phyloP scores from a whole-genome alignment of 2,797 vertebrate genomes.

The Anguilla megastoma region DNA sequence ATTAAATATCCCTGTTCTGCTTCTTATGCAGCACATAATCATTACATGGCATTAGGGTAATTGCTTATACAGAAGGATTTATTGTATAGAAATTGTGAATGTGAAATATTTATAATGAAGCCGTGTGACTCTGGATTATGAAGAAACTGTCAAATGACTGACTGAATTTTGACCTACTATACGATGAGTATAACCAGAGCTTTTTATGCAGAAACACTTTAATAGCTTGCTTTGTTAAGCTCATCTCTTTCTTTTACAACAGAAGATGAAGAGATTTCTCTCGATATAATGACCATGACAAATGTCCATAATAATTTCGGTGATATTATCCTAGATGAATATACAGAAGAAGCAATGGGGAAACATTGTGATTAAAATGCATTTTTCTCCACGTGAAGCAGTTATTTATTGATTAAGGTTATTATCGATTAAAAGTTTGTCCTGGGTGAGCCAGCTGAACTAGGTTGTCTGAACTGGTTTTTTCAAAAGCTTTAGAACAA shows the following conservation, averaged over 20 bases:
- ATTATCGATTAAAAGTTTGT: neutral
- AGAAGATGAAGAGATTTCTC: neutral
- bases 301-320: conserved; percentile 3
- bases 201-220: conserved; percentile 16
- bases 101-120: conserved; percentile 13
- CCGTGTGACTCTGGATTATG: neutral
- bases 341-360: neutral
- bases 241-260: neutral
- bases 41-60: neutral
- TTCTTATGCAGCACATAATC: conserved; percentile 2
- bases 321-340: conserved; percentile 10
- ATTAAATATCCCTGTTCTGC: neutral
- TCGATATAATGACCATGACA: neutral
- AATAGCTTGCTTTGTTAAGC: conserved; percentile 3
- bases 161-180: neutral
- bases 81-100: neutral
- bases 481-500: conserved; percentile 11
- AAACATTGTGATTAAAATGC: neutral
- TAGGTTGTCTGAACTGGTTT: conserved; percentile 11
- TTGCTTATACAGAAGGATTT: neutral
- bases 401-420: conserved; percentile 9
- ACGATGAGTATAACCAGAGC: neutral
- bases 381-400: conserved; percentile 13
- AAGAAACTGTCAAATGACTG: neutral
- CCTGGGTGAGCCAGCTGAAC: neutral